These are phyloP conservation scores for Pangasius mekongensis DNA, from an alignment of 2,797 vertebrate species.

Conservation along the genomic window DNA sequence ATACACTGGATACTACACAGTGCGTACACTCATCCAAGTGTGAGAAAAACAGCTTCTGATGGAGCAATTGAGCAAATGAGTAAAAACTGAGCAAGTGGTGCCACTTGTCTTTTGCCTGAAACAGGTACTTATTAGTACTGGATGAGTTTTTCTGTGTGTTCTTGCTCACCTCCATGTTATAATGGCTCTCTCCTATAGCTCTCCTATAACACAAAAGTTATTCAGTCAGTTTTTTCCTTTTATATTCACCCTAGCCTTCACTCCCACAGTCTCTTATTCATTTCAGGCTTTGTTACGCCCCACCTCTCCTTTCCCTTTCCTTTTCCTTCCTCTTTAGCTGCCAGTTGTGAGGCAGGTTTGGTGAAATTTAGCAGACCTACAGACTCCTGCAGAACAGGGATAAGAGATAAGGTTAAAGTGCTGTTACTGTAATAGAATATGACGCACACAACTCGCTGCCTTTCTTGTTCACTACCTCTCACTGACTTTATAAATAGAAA, in stretches of 20 bases:
- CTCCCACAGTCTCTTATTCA: conserved; percentile 20
- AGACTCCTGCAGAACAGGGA: conserved; percentile 6
- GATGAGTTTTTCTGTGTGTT: conserved; percentile 15
- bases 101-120: conserved; percentile 17
- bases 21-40: conserved; percentile 5
- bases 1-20: not conserved
- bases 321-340: conserved; percentile 59
- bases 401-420: conserved; percentile 29
- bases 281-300: conserved; percentile 23
- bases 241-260: not conserved
- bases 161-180: not conserved
- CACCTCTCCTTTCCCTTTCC: conserved; percentile 48
- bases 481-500: conserved; percentile 13
- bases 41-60: not conserved
- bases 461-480: conserved; percentile 11
- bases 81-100: not conserved
- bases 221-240: conserved; percentile 38
- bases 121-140: conserved; percentile 10
- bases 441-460: not conserved
- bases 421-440: conserved; percentile 32
- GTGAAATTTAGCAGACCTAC: conserved; percentile 39
- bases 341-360: conserved; percentile 46
- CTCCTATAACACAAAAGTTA: not conserved
- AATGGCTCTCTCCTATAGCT: not conserved
- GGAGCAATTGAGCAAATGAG: not conserved